A percentile compares a stretch with the other conserved stretches of the same genome.
phyloP scores from a whole-genome alignment of 2,113 vertebrate species.

The Ovis canadensis region DNA sequence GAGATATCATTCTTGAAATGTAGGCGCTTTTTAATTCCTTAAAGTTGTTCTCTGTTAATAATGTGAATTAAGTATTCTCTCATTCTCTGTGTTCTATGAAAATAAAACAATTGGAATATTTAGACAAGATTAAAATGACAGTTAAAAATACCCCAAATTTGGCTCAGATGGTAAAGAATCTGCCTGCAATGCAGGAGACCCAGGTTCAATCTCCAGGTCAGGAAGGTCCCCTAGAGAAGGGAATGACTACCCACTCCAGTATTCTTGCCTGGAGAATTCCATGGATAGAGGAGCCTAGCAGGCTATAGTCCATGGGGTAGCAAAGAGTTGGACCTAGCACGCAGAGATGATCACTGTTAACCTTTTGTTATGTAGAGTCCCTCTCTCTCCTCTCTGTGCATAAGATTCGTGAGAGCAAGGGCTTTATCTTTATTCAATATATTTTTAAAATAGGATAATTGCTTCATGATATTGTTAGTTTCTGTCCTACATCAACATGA shows the following conservation, averaged over 20 bases:
- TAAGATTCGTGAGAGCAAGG: background rate
- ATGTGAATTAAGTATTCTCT: background rate
- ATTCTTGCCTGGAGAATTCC: background rate
- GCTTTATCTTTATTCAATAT: background rate
- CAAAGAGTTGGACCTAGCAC: background rate
- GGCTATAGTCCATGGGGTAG: background rate
- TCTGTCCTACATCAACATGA: background rate
- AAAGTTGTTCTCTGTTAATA: background rate
- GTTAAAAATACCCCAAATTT: background rate
- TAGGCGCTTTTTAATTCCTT: background rate
- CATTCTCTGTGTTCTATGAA: background rate
- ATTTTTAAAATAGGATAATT: background rate
- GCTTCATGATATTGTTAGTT: background rate
- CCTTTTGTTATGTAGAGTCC: background rate
- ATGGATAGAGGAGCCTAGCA: background rate
- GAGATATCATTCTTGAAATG: background rate
- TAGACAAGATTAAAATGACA: background rate
- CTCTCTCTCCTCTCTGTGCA: background rate
- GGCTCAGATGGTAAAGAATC: background rate
- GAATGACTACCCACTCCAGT: background rate
- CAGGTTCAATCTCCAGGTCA: background rate
- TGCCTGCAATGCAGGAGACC: background rate
- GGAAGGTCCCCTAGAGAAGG: background rate
- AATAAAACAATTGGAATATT: background rate
- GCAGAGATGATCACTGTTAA: background rate